Evolutionary conservation across 1,140 invertebrate species (phyloP).

Genomic region (Drosophila repletoides): DNA sequence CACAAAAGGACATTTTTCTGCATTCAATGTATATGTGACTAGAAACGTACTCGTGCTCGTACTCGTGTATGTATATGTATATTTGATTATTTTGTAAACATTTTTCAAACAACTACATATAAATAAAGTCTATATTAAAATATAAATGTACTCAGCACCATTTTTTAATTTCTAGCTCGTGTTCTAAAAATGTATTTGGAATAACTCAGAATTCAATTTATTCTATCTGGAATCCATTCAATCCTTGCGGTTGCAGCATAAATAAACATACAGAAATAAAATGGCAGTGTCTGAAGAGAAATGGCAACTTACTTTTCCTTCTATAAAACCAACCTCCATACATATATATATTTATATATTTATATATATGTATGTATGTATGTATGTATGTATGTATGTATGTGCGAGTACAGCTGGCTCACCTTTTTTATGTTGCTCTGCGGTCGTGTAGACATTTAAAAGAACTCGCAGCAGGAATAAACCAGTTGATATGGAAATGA

Average conservation of each 20-base stretch:
- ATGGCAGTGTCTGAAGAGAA: not conserved
- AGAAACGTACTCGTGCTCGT: constrained; percentile 63
- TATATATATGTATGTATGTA: not conserved
- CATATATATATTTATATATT: not conserved
- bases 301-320: not conserved
- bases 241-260: constrained; percentile 7
- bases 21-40: constrained; percentile 77
- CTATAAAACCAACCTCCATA: not conserved
- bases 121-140: constrained; percentile 81
- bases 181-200: not conserved
- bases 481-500: constrained; percentile 52
- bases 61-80: constrained; percentile 75
- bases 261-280: not conserved
- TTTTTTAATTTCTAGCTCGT: not conserved
- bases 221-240: not conserved
- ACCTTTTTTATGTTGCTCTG: constrained; percentile 54
- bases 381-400: not conserved
- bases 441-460: constrained; percentile 52
- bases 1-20: constrained; percentile 65
- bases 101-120: constrained; percentile 78
- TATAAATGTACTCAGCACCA: constrained; percentile 65
- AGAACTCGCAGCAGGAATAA: constrained; percentile 15
- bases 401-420: constrained; percentile 24
- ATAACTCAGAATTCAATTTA: constrained; percentile 12
- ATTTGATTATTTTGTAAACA: constrained; percentile 81